Percentiles rank a stretch among this genome's conserved stretches.
phyloP scores from a whole-genome alignment of 2,888 invertebrate genomes.

The Pecten maximus region DNA sequence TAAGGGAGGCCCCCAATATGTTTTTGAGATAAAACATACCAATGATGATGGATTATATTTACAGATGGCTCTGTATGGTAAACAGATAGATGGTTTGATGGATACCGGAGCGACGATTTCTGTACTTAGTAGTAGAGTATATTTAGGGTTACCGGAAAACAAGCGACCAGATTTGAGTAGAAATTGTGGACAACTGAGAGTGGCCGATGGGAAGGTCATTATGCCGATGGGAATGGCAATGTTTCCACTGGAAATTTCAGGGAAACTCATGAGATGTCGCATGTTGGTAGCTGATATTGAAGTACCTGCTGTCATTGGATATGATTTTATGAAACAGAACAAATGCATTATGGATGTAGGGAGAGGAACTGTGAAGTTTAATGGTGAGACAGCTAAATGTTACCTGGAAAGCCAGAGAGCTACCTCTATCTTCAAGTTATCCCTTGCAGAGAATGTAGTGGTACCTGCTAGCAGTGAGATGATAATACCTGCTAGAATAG shows the following conservation, averaged over 20 bases:
- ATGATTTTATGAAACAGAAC: too few species aligned
- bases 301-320: conserved; percentile 11
- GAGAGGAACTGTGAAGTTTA: background rate
- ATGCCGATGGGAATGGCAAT: background rate
- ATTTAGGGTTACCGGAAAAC: background rate
- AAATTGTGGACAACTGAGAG: too few species aligned
- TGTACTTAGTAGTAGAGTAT: conserved; percentile 40
- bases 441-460: too few species aligned
- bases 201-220: conserved; percentile 42
- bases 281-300: conserved; percentile 42
- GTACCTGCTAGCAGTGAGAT: too few species aligned
- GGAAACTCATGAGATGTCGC: background rate
- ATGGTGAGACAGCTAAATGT: background rate
- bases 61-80: conserved; percentile 9
- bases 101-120: conserved; percentile 41
- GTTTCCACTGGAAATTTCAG: conserved; percentile 10
- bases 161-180: background rate
- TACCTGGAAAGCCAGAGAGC: conserved; percentile 27
- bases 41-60: conserved; percentile 38
- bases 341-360: conserved; percentile 21
- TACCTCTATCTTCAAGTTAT: too few species aligned
- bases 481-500: too few species aligned
- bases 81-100: conserved; percentile 22
- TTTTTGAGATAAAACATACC: too few species aligned
- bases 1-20: too few species aligned